Evolutionary conservation across 2,888 invertebrate species (phyloP), one percentile per base, ranked within the genome.

Genomic region (Chrysolina oricalcia): DNA sequence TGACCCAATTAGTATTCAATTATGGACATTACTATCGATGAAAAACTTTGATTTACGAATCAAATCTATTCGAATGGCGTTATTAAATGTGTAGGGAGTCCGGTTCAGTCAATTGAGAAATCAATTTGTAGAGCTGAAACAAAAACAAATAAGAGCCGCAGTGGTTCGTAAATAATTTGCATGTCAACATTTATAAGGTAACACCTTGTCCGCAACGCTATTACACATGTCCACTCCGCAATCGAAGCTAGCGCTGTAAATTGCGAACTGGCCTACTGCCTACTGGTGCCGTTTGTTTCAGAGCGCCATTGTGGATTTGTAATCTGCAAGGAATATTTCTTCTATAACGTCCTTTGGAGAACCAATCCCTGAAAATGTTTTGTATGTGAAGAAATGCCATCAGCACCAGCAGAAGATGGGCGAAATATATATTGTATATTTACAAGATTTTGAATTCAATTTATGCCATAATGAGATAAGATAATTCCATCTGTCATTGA

Each of bases 151-250:
- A 83, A 79, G 80, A 80, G 78, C 74, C 70, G 80, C 79, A 83
- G 81, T 82, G 82, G 84, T 83, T 81, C 82, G 84, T 85, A 85
- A 85, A 85, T 86, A 84, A 86, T 85, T 83, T 85, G 73, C 84
- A 82, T 84, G 85, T 85, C 85, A 84, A 84, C 85, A 84, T 85
- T 85, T 84, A 85, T 85, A 85, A 85, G 85, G 84, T 82, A 86
- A 85, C 85, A 85, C 84, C 85, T 84, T 86, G 86, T 86, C 84
- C 75, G 82, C 81, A 83, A 82, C 80, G 82, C 83, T 82, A 85
- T 85, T 85, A 85, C 86, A 86, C 82, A 81, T 86, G 85, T 85
- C 85, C 82, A 81, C 78, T 85, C 82, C 74, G 81, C 82, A 78
- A 80, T 81, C 78, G 74, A 46, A 77, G 76, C 70, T 75, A 80